Evolutionary conservation across 2,888 invertebrate species (phyloP).

Genomic region (Limenitis camilla): DNA sequence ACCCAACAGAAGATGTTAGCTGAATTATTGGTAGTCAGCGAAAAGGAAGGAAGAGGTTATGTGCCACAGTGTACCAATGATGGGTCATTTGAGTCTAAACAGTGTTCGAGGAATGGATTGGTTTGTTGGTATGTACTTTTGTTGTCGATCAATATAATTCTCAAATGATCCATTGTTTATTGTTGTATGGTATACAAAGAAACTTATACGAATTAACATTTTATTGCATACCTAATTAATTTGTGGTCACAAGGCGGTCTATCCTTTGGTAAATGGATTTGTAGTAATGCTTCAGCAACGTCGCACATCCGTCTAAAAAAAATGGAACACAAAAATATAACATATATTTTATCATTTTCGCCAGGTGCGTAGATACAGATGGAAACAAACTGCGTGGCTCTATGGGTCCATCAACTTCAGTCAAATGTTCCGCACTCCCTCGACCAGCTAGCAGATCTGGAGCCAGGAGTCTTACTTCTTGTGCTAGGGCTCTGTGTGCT

Average conservation of each 20-base stretch:
- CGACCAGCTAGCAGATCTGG: conserved; percentile 52
- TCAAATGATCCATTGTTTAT: too few relatives aligned
- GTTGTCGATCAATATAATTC: too few relatives aligned
- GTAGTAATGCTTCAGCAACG: too few relatives aligned
- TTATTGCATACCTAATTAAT: too few relatives aligned
- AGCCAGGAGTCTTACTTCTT: conserved; percentile 73
- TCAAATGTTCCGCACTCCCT: conserved; percentile 74
- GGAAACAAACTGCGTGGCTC: conserved; percentile 86
- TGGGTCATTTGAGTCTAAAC: conserved; percentile 82
- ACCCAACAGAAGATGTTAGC: conserved; percentile 85
- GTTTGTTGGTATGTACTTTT: conserved; percentile 81
- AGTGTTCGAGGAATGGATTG: conserved; percentile 88
- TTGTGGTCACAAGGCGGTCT: background rate
- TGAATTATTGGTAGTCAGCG: conserved; percentile 83
- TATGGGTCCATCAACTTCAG: conserved; percentile 83
- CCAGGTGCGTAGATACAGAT: conserved; percentile 82
- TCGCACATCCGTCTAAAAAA: too few relatives aligned
- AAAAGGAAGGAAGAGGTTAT: conserved; percentile 87
- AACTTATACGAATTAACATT: too few relatives aligned
- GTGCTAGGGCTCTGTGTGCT: conserved; percentile 83
- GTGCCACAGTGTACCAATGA: conserved; percentile 85
- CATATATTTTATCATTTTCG: background rate
- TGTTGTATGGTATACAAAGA: too few relatives aligned
- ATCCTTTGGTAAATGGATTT: background rate
- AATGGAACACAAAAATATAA: background rate